Base-by-base conservation (phyloP, 2,113 vertebrate genomes). In the Acrocephalus kingi region DNA sequence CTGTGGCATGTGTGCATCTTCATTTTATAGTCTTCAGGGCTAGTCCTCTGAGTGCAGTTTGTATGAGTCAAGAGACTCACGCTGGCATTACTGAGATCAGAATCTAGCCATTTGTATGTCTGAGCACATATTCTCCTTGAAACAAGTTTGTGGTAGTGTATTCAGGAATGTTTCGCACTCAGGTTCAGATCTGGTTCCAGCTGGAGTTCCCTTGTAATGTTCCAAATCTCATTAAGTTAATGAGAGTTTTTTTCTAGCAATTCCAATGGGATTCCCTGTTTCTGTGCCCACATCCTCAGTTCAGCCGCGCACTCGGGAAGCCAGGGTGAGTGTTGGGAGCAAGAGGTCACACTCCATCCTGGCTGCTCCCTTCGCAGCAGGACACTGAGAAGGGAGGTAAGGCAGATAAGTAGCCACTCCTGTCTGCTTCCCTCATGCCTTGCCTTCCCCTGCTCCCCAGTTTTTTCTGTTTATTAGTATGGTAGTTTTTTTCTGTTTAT, bases 161-260 rank as follows among this genome's bases (percentile, higher is more conserved):
- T 76, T 92, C 94, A 96, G 96, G 94, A 97, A 93, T 92, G 94
- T 81, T 95, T 96, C 10, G 2, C 49, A 46, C 86, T 89, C 9
- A 2, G 56, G 93, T 96, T 94, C 88, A 95, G 92, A 96, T 95
- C 96, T 96, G 63, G 93, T 96, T 97, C 94, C 96, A 96, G 86
- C 90, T 95, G 94, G 96, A 97, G 92, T 96, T 96, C 96, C 96
- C 95, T 95, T 87, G 88, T 90, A 95, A 90, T 94, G 94, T 94
- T 96, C 93, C 96, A 94, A 96, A 96, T 92, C 94, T 92, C 94
- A 97, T 94, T 97, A 96, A 94, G 85, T 97, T 94, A 97, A 96
- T 96, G 80, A 96, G 92, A 62, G 77, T 3, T 72, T 92, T 95
- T 95, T 93, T 54, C 90, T 84, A 96, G 69, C 89, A 90, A 94